Evolutionary conservation across 2,888 invertebrate species (phyloP).

Genomic region (Dasypolia templi): DNA sequence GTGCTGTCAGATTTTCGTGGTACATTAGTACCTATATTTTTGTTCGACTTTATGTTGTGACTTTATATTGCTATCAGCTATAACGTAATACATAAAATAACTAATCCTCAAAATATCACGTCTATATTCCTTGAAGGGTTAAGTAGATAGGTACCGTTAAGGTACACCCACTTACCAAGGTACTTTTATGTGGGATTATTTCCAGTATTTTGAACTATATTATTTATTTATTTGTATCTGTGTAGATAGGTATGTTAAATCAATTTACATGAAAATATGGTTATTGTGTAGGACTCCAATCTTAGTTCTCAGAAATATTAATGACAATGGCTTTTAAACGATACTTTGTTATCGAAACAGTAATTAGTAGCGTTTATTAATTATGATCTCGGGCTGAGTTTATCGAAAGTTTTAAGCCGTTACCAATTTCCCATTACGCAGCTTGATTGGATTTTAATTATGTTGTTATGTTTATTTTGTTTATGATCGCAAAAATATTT

Average conservation of each 20-base stretch:
- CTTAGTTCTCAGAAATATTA: conserved; percentile 12
- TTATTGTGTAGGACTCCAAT: not conserved
- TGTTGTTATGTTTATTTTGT: conserved; percentile 34
- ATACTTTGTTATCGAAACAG: conserved; percentile 28
- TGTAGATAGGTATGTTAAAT: not conserved
- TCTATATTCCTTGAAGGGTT: not conserved
- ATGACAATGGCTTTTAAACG: conserved; percentile 7
- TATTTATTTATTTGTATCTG: not conserved
- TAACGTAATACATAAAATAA: not conserved
- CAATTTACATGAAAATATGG: not conserved
- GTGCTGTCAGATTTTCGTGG: not conserved
- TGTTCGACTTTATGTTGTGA: not conserved
- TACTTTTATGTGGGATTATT: too few relatives aligned
- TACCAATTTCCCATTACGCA: conserved; percentile 36
- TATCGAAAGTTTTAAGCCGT: conserved; percentile 45
- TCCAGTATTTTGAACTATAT: not conserved
- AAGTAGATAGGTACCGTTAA: not conserved
- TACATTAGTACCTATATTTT: not conserved
- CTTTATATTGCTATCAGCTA: not conserved
- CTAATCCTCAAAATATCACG: not conserved
- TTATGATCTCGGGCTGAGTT: conserved; percentile 24
- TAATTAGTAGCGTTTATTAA: conserved; percentile 47
- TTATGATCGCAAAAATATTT: not conserved
- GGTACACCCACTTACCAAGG: not conserved
- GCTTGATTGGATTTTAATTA: conserved; percentile 60